Conservation (phyloP, 2,797 vertebrate genomes). For the Argyrosomus regius region DNA sequence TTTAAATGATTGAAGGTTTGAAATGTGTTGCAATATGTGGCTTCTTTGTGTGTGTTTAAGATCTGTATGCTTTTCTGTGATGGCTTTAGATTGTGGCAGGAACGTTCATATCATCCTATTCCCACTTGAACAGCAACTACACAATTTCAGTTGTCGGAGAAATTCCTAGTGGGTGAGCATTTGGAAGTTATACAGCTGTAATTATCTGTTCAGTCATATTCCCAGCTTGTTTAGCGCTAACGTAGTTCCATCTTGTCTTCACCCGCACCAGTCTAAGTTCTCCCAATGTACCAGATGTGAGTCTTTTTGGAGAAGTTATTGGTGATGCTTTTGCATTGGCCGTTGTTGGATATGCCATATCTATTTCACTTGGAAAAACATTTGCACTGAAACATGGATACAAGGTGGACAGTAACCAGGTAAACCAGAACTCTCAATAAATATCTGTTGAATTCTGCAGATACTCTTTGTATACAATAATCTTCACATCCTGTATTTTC, state of each 20-base stretch:
- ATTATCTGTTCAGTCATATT: constrained; percentile 22
- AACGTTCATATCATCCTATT: constrained; percentile 90
- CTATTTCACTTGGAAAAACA: constrained; percentile 96
- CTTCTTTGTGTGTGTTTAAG: background rate
- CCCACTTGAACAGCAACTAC: constrained; percentile 83
- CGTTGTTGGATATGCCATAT: constrained; percentile 95
- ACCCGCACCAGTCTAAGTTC: constrained; percentile 85
- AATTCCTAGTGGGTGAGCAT: constrained; percentile 93
- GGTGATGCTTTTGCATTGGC: constrained; percentile 95
- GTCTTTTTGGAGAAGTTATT: constrained; percentile 86
- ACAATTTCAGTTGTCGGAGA: constrained; percentile 90
- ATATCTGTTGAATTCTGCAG: background rate
- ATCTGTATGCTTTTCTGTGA: constrained; percentile 37
- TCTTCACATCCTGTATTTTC: background rate
- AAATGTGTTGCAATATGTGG: constrained; percentile 16
- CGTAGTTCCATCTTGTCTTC: background rate
- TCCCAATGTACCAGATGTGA: constrained; percentile 83
- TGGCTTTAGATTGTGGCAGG: constrained; percentile 89
- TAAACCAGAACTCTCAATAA: constrained; percentile 42
- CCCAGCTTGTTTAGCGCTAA: background rate
- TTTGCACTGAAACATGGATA: constrained; percentile 97
- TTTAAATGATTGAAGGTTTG: constrained; percentile 53
- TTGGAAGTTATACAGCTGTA: background rate
- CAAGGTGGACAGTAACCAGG: constrained; percentile 97
- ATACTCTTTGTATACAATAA: background rate